Conservation (phyloP, 2,888 invertebrate species). For the Noctua comes region DNA sequence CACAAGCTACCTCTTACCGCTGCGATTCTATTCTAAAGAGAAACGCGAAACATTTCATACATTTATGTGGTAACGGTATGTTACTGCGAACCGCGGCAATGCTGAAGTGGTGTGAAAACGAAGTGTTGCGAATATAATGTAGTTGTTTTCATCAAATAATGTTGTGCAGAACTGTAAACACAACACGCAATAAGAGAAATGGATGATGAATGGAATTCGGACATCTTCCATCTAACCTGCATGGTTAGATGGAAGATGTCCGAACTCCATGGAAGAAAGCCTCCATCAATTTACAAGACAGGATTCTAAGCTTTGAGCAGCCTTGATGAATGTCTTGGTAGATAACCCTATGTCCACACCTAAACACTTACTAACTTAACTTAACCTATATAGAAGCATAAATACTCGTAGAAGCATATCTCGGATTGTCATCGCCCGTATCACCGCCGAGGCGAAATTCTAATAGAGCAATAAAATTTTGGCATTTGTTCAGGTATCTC, state of each 20-base stretch:
- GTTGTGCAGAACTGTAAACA: not conserved
- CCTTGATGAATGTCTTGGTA: not conserved
- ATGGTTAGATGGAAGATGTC: not conserved
- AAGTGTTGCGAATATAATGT: not conserved
- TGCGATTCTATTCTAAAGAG: not conserved
- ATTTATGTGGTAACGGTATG: conserved; percentile 3
- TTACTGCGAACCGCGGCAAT: not conserved
- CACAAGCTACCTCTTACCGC: not conserved
- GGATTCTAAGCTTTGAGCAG: not conserved
- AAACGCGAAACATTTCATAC: conserved; percentile 3
- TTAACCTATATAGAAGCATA: not conserved
- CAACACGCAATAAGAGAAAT: not conserved
- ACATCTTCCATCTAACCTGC: too few relatives aligned
- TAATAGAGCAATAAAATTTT: not conserved
- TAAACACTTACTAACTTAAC: not conserved
- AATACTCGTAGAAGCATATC: not conserved
- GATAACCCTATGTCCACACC: not conserved
- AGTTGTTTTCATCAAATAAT: not conserved
- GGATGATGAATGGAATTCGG: too few relatives aligned
- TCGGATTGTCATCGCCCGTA: not conserved
- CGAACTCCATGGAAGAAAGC: not conserved
- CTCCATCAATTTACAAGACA: not conserved
- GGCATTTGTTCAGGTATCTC: not conserved
- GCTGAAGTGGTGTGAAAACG: not conserved
- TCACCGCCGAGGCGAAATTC: not conserved